A percentile compares a stretch with the other conserved stretches of the same genome.
Conservation (phyloP, 2,888 invertebrate genomes). For the Creontiades dilutus region DNA sequence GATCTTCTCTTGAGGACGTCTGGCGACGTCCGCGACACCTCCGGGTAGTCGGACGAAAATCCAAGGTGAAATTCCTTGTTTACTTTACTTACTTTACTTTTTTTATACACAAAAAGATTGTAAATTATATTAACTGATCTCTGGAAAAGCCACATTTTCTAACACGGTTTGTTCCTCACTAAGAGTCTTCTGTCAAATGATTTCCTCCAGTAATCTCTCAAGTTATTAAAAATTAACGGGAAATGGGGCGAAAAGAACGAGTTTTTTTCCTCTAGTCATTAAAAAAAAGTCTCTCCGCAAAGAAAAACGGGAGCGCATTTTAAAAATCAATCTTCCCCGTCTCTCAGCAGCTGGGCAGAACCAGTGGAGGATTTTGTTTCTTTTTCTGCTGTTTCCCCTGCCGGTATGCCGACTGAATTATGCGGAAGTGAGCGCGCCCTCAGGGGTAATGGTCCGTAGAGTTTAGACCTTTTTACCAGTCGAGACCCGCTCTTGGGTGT, state of each 20-base stretch:
- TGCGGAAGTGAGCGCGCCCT: constrained; percentile 22
- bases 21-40: no score
- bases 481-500: constrained; percentile 25
- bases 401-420: constrained; percentile 17
- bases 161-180: no score
- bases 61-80: no score
- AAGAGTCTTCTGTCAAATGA: not conserved
- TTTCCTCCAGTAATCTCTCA: not conserved
- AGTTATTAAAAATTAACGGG: constrained; percentile 4
- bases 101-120: no score
- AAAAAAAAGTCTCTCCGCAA: not conserved
- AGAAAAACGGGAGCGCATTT: not conserved
- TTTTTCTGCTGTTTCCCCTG: not conserved
- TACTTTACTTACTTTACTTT: no score
- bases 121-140: no score
- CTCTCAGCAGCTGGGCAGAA: not conserved
- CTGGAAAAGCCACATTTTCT: no score
- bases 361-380: not conserved
- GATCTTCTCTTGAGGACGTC: no score
- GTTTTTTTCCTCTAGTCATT: not conserved
- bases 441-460: constrained; percentile 9
- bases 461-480: constrained; percentile 42
- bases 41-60: no score
- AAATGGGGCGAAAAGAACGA: constrained; percentile 11
- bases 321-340: constrained; percentile 10